These are phyloP conservation scores for Prunella strophiata DNA, from an alignment of 2,797 vertebrate species.

Conservation along the genomic window DNA sequence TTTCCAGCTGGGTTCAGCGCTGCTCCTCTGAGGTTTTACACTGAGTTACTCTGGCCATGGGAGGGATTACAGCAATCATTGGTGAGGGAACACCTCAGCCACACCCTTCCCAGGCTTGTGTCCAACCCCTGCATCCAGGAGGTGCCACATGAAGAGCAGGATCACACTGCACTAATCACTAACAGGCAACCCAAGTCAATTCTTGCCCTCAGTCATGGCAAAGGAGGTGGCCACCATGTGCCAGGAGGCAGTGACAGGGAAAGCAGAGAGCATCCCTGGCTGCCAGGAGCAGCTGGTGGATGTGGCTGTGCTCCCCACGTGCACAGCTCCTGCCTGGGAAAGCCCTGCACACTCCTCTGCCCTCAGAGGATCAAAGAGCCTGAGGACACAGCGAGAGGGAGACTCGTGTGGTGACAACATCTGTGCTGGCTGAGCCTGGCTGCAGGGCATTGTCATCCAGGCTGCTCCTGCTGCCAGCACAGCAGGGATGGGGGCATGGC, in stretches of 20 bases:
- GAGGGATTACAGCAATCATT: not conserved
- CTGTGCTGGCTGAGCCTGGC: constrained; percentile 16
- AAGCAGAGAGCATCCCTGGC: not conserved
- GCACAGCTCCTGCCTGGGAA: not conserved
- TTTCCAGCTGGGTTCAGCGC: not conserved
- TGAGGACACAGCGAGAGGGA: not conserved
- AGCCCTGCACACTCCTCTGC: not conserved
- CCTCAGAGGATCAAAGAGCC: constrained; percentile 2
- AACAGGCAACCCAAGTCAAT: not conserved
- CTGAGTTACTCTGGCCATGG: not conserved
- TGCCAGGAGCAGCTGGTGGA: not conserved
- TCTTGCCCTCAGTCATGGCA: not conserved
- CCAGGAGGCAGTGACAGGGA: not conserved
- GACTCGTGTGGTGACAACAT: accelerated
- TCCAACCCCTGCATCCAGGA: not conserved
- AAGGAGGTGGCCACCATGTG: not conserved
- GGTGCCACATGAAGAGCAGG: not conserved
- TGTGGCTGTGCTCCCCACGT: not conserved
- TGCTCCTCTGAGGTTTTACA: not conserved
- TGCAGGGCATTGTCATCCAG: not conserved
- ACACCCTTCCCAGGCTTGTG: not conserved
- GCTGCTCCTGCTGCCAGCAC: not conserved
- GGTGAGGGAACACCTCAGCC: not conserved
- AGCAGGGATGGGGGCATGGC: accelerated
- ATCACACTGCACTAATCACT: not conserved